phyloP scores from a whole-genome alignment of 2,888 invertebrate genomes.

The Agonum fuliginosum region DNA sequence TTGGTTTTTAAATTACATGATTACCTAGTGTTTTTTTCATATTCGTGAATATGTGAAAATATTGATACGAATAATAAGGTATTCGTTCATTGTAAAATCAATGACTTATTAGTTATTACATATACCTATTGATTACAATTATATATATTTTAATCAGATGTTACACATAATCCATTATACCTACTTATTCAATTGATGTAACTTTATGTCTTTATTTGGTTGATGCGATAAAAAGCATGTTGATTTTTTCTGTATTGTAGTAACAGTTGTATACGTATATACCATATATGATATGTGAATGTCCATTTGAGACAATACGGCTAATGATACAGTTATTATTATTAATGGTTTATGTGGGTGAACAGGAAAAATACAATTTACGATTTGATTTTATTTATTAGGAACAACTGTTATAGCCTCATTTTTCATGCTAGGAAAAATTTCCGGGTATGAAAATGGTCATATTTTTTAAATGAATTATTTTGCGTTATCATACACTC shows the following conservation, averaged over 20 bases:
- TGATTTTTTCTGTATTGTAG: too few relatives aligned
- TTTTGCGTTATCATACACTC: too few relatives aligned
- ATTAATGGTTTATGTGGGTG: constrained; percentile 21
- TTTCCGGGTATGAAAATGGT: too few relatives aligned
- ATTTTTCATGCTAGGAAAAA: background rate
- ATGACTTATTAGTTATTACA: background rate
- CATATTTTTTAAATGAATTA: background rate
- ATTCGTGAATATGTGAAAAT: too few relatives aligned
- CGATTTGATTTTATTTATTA: constrained; percentile 23
- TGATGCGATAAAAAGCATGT: background rate
- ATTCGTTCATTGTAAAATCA: background rate
- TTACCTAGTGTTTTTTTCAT: too few relatives aligned
- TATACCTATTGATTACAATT: too few relatives aligned
- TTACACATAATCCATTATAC: background rate
- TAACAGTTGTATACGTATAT: background rate
- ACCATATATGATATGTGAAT: constrained; percentile 2
- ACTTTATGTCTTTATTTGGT: constrained; percentile 5
- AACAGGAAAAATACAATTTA: constrained; percentile 37
- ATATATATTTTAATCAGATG: constrained; percentile 17
- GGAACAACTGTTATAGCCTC: background rate
- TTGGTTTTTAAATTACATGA: too few relatives aligned
- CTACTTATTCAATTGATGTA: too few relatives aligned
- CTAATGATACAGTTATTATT: constrained; percentile 24
- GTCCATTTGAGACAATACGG: constrained; percentile 4
- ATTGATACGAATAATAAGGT: too few relatives aligned